Conservation (phyloP, 2,113 vertebrate species). For the Arenaria interpres region DNA sequence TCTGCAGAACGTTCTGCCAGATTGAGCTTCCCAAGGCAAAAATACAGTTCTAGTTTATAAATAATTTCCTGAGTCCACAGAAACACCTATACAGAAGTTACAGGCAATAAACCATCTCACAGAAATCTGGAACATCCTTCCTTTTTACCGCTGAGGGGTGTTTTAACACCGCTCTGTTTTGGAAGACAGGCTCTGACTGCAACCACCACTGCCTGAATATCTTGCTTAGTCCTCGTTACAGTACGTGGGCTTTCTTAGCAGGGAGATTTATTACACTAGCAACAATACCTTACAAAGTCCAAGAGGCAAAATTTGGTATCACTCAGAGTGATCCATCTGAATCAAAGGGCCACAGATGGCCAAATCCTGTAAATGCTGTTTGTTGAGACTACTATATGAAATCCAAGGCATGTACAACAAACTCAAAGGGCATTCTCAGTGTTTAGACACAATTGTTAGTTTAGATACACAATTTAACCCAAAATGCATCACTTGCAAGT, state of each 20-base stretch:
- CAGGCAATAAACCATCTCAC: neutral
- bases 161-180: neutral
- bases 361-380: neutral
- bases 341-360: neutral
- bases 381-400: neutral
- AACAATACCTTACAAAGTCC: neutral
- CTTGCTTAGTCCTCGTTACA: neutral
- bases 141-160: neutral
- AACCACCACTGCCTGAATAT: neutral
- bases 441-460: neutral
- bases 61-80: neutral
- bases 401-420: neutral
- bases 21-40: neutral
- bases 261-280: neutral
- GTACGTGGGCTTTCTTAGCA: accelerated
- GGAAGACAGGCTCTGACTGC: neutral
- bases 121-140: neutral
- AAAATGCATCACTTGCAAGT: neutral
- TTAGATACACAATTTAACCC: neutral
- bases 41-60: neutral
- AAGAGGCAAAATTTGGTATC: neutral
- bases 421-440: neutral
- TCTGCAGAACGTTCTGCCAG: neutral
- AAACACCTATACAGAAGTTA: neutral
- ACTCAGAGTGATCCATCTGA: neutral